Evolutionary conservation across 2,888 invertebrate species (phyloP).

Genomic region (Mesochorus sp.): DNA sequence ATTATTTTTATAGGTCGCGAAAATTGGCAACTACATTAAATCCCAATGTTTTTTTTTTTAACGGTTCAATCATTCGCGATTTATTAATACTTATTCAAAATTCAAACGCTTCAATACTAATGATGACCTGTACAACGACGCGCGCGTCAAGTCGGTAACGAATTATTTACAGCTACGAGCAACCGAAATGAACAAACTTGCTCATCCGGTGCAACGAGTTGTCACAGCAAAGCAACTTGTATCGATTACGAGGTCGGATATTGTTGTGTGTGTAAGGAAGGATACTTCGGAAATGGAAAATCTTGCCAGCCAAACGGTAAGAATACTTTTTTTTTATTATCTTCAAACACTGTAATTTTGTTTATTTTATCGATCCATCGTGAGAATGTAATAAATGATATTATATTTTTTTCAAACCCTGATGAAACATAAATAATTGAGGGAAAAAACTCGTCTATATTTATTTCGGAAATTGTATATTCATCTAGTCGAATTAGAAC

Average conservation of each 20-base stretch:
- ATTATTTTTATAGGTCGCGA: slow-evolving; percentile 7
- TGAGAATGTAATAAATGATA: too few species aligned
- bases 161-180: slow-evolving; percentile 62
- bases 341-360: too few species aligned
- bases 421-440: not conserved
- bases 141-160: slow-evolving; percentile 66
- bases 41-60: not conserved
- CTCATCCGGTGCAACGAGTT: slow-evolving; percentile 87
- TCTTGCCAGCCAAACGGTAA: slow-evolving; percentile 91
- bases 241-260: slow-evolving; percentile 92
- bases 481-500: not conserved
- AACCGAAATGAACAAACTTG: slow-evolving; percentile 81
- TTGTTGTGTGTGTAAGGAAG: slow-evolving; percentile 94
- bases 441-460: not conserved
- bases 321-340: not conserved
- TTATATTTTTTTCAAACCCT: not conserved
- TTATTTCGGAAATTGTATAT: not conserved
- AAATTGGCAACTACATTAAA: slow-evolving; percentile 43
- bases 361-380: too few species aligned
- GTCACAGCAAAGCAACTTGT: slow-evolving; percentile 92
- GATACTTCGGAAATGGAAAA: slow-evolving; percentile 96
- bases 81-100: slow-evolving; percentile 44
- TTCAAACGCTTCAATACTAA: slow-evolving; percentile 42
- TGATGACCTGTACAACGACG: slow-evolving; percentile 58
- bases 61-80: not conserved